Percentiles rank a stretch among this genome's conserved stretches.
phyloP scores from a whole-genome alignment of 2,113 vertebrate genomes.

The Trachemys scripta region DNA sequence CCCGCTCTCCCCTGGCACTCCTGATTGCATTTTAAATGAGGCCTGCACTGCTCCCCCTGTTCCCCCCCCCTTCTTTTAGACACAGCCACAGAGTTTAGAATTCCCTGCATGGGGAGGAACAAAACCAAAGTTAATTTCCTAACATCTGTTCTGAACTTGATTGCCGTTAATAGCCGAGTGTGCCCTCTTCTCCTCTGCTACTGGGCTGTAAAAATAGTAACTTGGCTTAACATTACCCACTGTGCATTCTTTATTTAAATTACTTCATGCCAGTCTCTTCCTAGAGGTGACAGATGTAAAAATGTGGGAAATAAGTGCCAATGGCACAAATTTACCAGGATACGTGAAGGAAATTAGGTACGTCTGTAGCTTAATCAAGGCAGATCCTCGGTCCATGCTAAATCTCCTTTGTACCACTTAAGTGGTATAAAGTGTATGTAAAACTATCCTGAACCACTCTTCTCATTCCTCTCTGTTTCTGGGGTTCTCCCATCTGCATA shows the following conservation, averaged over 20 bases:
- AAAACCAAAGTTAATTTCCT: constrained; percentile 60
- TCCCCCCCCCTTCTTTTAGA: constrained; percentile 21
- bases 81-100: constrained; percentile 27
- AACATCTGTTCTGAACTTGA: constrained; percentile 44
- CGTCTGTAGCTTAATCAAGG: background rate
- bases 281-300: background rate
- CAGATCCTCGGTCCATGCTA: background rate
- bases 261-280: constrained; percentile 9
- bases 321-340: background rate
- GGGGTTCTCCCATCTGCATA: background rate
- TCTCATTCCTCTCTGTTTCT: background rate
- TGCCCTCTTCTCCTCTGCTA: background rate
- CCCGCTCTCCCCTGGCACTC: background rate
- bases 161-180: constrained; percentile 53
- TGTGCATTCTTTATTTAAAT: constrained; percentile 22
- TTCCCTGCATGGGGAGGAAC: background rate
- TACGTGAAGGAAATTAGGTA: background rate
- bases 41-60: constrained; percentile 17
- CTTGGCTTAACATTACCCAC: constrained; percentile 24
- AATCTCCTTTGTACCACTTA: background rate
- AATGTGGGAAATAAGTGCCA: background rate
- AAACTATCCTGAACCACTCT: background rate
- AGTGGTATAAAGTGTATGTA: background rate
- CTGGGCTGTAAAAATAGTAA: constrained; percentile 38
- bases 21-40: constrained; percentile 49